Conservation (phyloP, 2,888 invertebrate species). For the Globia sparganii region DNA sequence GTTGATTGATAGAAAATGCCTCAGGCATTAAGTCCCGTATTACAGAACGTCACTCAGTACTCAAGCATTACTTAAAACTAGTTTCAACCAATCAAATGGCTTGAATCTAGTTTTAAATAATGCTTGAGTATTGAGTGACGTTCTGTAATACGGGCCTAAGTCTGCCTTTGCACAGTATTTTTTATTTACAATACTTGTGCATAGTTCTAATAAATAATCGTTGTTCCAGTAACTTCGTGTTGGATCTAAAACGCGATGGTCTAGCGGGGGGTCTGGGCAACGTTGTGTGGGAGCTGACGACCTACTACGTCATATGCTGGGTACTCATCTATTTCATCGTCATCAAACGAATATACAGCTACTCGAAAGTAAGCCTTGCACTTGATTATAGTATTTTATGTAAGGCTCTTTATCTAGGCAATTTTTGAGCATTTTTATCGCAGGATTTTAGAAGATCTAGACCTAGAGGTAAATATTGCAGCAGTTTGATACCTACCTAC, state of each 20-base stretch:
- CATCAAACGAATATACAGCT: slow-evolving; percentile 85
- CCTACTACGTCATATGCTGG: slow-evolving; percentile 84
- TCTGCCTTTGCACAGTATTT: background rate
- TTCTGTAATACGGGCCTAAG: no score
- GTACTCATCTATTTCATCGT: slow-evolving; percentile 83
- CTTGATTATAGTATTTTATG: background rate
- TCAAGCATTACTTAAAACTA: no score
- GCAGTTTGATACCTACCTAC: background rate
- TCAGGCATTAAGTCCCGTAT: background rate
- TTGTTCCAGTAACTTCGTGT: slow-evolving; percentile 81
- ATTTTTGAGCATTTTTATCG: background rate
- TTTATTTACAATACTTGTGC: background rate
- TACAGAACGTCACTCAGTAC: no score
- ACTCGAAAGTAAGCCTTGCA: slow-evolving; percentile 80
- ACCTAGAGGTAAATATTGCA: background rate
- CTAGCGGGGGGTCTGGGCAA: slow-evolving; percentile 81
- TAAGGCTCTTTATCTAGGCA: background rate
- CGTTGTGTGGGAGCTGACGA: slow-evolving; percentile 80
- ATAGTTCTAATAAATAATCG: background rate
- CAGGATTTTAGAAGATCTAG: background rate
- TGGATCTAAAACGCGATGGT: slow-evolving; percentile 81
- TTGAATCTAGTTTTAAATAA: no score
- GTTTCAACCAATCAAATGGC: no score
- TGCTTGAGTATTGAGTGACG: no score
- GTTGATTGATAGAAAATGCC: background rate